These are phyloP conservation scores for Lucilia cuprina DNA, from an alignment of 1,140 invertebrate genomes.

Conservation along the genomic window DNA sequence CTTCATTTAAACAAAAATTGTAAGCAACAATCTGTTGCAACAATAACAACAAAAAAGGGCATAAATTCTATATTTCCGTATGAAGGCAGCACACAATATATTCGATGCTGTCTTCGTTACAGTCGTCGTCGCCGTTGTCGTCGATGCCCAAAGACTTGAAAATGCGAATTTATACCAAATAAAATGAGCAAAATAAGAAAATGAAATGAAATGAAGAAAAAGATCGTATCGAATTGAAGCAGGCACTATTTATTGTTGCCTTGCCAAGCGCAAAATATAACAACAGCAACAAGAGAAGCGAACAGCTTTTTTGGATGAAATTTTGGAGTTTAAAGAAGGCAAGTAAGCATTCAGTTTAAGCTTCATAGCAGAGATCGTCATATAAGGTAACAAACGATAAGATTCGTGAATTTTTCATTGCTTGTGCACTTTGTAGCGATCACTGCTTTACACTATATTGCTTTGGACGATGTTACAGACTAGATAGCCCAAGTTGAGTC, in stretches of 20 bases:
- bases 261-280: slow-evolving; percentile 30
- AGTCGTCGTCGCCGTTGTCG: neutral
- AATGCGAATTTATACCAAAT: neutral
- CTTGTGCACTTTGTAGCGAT: too few species aligned
- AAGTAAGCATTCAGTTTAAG: too few species aligned
- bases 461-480: neutral
- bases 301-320: too few species aligned
- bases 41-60: slow-evolving; percentile 6
- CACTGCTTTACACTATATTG: neutral
- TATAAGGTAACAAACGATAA: too few species aligned
- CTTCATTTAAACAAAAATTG: neutral
- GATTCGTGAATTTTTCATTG: too few species aligned
- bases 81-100: neutral
- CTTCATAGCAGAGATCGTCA: too few species aligned
- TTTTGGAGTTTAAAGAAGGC: too few species aligned
- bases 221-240: slow-evolving; percentile 31
- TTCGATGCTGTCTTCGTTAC: neutral
- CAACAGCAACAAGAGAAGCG: slow-evolving; percentile 12
- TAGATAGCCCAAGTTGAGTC: neutral
- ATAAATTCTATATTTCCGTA: slow-evolving; percentile 30
- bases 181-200: neutral
- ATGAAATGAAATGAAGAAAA: neutral
- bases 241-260: slow-evolving; percentile 25
- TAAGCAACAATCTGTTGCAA: neutral
- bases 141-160: neutral